These are phyloP conservation scores for Pituophis catenifer DNA, from an alignment of 2,113 vertebrate genomes.

Conservation along the genomic window DNA sequence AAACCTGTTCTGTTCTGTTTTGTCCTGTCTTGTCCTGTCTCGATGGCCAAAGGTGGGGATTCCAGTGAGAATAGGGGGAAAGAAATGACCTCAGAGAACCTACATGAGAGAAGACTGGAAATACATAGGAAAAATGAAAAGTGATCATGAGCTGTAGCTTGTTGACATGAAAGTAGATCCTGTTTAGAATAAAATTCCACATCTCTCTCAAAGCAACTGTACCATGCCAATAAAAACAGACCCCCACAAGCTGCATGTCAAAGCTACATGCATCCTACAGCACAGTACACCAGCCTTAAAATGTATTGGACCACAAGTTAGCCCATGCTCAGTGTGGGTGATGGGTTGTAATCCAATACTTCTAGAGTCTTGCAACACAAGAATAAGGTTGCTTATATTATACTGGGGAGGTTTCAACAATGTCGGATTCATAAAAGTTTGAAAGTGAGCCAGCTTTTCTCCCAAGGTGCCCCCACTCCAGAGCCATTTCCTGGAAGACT, in stretches of 20 bases:
- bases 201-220: background rate
- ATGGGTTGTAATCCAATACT: background rate
- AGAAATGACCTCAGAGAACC: background rate
- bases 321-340: background rate
- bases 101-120: too few relatives aligned
- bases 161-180: background rate
- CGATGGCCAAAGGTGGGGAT: background rate
- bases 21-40: too few relatives aligned
- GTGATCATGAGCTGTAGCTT: background rate
- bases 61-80: background rate
- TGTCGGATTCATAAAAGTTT: background rate
- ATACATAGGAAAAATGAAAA: background rate
- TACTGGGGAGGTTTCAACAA: background rate
- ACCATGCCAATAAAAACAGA: background rate
- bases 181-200: background rate
- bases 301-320: background rate
- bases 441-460: background rate
- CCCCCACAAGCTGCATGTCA: background rate
- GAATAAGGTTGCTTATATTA: background rate
- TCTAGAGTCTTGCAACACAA: background rate
- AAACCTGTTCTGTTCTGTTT: too few relatives aligned
- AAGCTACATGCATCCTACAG: background rate
- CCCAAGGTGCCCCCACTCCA: background rate
- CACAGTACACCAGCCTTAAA: background rate
- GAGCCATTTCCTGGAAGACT: background rate